Conservation (phyloP, 2,113 vertebrate genomes). For the Aptenodytes patagonicus region DNA sequence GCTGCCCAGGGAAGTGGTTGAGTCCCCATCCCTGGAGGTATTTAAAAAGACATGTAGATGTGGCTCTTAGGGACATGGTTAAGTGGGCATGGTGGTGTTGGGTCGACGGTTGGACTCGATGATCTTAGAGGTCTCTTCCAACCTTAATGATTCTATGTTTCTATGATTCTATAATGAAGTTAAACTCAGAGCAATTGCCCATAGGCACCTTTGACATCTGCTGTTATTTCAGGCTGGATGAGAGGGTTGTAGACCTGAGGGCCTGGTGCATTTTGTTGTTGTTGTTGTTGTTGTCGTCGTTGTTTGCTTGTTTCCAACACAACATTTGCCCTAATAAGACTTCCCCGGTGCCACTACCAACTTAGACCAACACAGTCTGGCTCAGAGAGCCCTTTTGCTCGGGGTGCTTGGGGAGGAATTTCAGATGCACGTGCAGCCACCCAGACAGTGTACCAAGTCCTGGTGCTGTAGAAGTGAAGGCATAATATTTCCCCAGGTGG, state of each 20-base stretch:
- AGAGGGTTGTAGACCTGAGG: background rate
- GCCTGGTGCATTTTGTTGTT: background rate
- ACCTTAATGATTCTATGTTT: too few relatives aligned
- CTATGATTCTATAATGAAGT: too few relatives aligned
- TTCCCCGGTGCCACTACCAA: background rate
- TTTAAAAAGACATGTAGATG: too few relatives aligned
- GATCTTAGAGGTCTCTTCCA: too few relatives aligned
- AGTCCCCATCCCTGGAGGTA: too few relatives aligned
- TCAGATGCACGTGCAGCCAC: rapidly evolving
- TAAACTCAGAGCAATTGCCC: background rate
- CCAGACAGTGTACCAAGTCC: background rate
- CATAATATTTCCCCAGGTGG: background rate
- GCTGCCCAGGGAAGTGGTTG: too few relatives aligned
- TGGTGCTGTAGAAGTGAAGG: background rate
- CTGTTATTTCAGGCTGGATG: background rate
- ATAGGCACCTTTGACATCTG: rapidly evolving
- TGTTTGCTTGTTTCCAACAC: background rate
- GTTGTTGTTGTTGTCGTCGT: background rate
- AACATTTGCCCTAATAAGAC: background rate
- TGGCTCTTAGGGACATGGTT: too few relatives aligned
- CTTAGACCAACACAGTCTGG: too few relatives aligned
- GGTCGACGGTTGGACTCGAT: too few relatives aligned
- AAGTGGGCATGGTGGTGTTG: too few relatives aligned
- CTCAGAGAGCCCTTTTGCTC: background rate
- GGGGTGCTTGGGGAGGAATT: rapidly evolving